phyloP scores from a whole-genome alignment of 2,113 vertebrate genomes.

The Dipodomys ordii region DNA sequence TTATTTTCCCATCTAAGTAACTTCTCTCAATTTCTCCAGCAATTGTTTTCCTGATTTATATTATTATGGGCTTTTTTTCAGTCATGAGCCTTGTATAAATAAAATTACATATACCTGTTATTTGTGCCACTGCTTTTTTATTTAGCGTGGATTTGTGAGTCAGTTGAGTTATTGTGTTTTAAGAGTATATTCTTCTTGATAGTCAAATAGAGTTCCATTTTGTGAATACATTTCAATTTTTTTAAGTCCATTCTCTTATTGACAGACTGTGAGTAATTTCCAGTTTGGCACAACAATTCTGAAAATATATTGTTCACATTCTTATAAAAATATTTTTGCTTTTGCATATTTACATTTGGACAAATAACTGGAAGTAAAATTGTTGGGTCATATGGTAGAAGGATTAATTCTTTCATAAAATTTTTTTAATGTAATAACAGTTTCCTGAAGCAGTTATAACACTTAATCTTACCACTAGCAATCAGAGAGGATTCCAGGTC shows the following conservation, averaged over 20 bases:
- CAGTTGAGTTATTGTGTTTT: not conserved
- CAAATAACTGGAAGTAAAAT: not conserved
- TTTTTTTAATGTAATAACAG: not conserved
- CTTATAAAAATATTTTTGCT: not conserved
- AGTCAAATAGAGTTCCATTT: not conserved
- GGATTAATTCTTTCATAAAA: not conserved
- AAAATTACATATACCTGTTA: not conserved
- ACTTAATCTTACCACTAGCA: not conserved
- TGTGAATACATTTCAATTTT: not conserved
- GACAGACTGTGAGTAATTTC: not conserved
- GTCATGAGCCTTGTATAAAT: not conserved
- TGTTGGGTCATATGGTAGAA: not conserved
- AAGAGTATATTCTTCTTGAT: conserved; percentile 14
- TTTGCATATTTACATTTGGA: not conserved
- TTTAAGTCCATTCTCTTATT: not conserved
- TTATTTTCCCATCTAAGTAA: conserved; percentile 6
- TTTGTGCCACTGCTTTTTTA: not conserved
- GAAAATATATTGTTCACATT: not conserved
- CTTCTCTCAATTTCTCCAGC: not conserved
- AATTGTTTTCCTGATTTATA: not conserved
- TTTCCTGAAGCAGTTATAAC: not conserved
- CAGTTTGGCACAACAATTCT: not conserved
- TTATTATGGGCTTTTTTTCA: not conserved
- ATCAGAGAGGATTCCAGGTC: not conserved
- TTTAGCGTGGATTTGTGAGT: not conserved